These are phyloP conservation scores for Pissodes strobi DNA, from an alignment of 1,140 invertebrate genomes.

Conservation along the genomic window DNA sequence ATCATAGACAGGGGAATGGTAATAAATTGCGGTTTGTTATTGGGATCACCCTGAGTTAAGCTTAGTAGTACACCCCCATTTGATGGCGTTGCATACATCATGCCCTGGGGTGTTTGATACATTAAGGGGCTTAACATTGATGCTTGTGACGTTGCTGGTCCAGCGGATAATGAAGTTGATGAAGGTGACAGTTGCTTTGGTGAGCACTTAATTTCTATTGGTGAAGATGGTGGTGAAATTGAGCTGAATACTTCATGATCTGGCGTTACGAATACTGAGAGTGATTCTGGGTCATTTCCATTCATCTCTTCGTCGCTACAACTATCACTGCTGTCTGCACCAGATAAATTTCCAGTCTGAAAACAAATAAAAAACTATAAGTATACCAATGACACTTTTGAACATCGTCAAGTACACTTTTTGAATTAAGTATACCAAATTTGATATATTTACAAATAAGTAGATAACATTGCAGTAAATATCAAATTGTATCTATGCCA, in stretches of 20 bases:
- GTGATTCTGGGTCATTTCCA: slow-evolving; percentile 40
- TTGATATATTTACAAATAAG: too few species aligned
- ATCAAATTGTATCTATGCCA: too few species aligned
- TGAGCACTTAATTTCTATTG: slow-evolving; percentile 9
- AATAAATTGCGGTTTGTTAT: slow-evolving; percentile 62
- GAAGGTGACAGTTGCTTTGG: slow-evolving; percentile 22
- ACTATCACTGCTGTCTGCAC: slow-evolving; percentile 50
- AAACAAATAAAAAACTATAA: slow-evolving; percentile 34
- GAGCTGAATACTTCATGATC: slow-evolving; percentile 35
- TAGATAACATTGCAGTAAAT: too few species aligned
- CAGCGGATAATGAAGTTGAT: slow-evolving; percentile 15
- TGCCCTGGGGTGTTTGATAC: slow-evolving; percentile 54
- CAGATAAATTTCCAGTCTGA: slow-evolving; percentile 54
- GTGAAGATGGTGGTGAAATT: slow-evolving; percentile 35
- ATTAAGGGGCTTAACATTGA: slow-evolving; percentile 48
- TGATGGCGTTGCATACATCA: slow-evolving; percentile 54
- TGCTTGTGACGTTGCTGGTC: slow-evolving; percentile 13
- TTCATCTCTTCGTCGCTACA: slow-evolving; percentile 51
- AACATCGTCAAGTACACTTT: too few species aligned
- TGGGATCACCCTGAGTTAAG: slow-evolving; percentile 45
- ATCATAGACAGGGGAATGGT: slow-evolving; percentile 66
- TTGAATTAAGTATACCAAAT: too few species aligned
- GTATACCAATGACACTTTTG: too few species aligned
- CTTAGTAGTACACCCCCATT: slow-evolving; percentile 54
- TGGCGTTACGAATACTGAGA: slow-evolving; percentile 35